Evolutionary conservation across 2,888 invertebrate genomes (phyloP), one percentile per base, ranked within the genome.

Genomic region (Nematopogon swammerdamellus): DNA sequence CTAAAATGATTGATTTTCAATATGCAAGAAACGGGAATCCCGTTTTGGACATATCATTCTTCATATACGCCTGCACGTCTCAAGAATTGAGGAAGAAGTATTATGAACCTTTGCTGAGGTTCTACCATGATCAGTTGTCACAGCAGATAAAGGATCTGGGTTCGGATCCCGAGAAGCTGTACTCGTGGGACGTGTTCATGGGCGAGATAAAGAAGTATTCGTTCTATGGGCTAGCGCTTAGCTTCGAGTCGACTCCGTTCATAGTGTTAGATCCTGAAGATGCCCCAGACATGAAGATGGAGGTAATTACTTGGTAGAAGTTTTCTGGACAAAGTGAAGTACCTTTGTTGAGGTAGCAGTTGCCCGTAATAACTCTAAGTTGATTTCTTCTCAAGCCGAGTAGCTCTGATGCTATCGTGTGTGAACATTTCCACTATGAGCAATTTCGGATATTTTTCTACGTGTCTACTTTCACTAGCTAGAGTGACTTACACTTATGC

Each of bases 1-100:
- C 80, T 0, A 81, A 84, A 56, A 73, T 89, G 52, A 85, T 90
- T 30, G 90, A 90, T 59, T 90, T 87, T 57, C 90, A 90, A 63
- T 60, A 89, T 45, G 65, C 85, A 0, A 77, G 83, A 60, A 82
- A 76, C 54, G 77, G 80, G 0, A 80, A 82, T 18, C 83, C 86
- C 0, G 74, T 82, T 1, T 60, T 84, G 2, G 87, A 87, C 59
- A 47, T 87, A 10, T 59, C 74, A 0, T 87, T 89, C 56, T 82
- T 84, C 53, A 63, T 85, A 16, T 85, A 82, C 56, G 70, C 86
- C 0, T 88, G 89, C 55, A 85, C 88, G 0, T 76, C 81, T 18
- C 70, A 85, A 56, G 66, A 79, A 16, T 58, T 87, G 29, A 72
- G 87, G 4, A 66, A 74, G 16, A 55, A 79, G 19, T 70, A 85